Evolutionary conservation across 2,888 invertebrate species (phyloP).

Genomic region (Pachliopta kotzebuea): DNA sequence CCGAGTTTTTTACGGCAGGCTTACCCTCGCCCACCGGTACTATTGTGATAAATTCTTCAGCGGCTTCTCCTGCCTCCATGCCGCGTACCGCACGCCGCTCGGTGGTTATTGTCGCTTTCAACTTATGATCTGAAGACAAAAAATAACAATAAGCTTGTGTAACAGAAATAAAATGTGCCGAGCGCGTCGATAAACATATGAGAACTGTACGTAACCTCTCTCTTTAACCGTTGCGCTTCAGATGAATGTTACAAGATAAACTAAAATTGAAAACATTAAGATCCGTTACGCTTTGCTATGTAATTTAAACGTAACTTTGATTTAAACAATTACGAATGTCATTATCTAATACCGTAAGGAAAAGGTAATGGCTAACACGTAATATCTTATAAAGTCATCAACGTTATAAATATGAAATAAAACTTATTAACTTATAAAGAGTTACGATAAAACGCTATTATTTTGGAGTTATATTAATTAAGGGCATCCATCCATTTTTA

Average conservation of each 20-base stretch:
- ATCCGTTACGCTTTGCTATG: slow-evolving; percentile 33
- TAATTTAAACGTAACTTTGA: neutral
- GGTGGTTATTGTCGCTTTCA: slow-evolving; percentile 51
- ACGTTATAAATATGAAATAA: no score
- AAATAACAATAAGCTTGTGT: slow-evolving; percentile 63
- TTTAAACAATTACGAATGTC: no score
- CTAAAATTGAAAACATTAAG: slow-evolving; percentile 42
- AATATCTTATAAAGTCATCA: no score
- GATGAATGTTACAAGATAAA: slow-evolving; percentile 54
- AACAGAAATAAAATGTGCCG: slow-evolving; percentile 59
- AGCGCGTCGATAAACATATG: slow-evolving; percentile 50
- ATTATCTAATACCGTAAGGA: no score
- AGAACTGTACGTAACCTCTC: slow-evolving; percentile 62
- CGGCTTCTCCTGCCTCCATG: slow-evolving; percentile 71
- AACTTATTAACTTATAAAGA: no score
- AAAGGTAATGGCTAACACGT: no score
- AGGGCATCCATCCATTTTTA: no score
- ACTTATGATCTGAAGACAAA: slow-evolving; percentile 67
- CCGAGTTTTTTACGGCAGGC: slow-evolving; percentile 54
- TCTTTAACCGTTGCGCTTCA: slow-evolving; percentile 67
- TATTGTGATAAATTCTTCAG: slow-evolving; percentile 80
- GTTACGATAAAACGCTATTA: no score
- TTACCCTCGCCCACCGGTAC: slow-evolving; percentile 79
- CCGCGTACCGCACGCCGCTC: slow-evolving; percentile 61
- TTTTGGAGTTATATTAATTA: no score